Evolutionary conservation across 2,888 invertebrate species (phyloP), one percentile per base, ranked within the genome.

Genomic region (Girardia tigrina): DNA sequence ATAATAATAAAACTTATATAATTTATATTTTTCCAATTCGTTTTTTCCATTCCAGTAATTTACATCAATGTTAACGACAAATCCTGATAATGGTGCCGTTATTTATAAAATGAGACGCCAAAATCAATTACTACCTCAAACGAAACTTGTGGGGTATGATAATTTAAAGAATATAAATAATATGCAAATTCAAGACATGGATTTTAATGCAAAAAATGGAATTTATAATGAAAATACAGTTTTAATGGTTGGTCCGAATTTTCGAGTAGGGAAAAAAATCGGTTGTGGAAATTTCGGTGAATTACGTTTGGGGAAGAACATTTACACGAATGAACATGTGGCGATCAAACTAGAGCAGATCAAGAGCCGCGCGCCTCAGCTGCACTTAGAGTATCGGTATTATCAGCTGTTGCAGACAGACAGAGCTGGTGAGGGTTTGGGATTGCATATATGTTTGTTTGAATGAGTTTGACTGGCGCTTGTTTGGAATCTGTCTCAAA

Each of bases 211-310:
- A 23, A 56, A 56, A 56, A 56, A 56, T 16, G 23, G 2, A n/a
- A 16, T 56, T 6, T 56, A 56, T 16, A 56, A 56, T 56, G 56
- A 56, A 56, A 56, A 56, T 56, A 56, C 56, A n/a, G n/a, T 94
- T 82, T 89, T 97, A 82, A 97, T 98, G 95, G 97, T 98, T 83
- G 97, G 98, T 82, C 97, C 98, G 83, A 98, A 98, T 88, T 98
- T 95, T 87, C 90, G 95, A 85, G 97, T 98, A 83, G 98, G 98
- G 82, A 98, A 97, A 88, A 98, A 99, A 88, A 99, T 99, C 85
- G 98, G 98, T 86, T 94, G 94, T 89, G 98, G 98, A 83, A 99
- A 99, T 88, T 99, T 99, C 85, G 98, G 98, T 81, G 98, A 99
- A 88, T 89, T 98, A 81, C 89, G 98, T 85, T 89, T 98, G 91